Base-by-base conservation (phyloP, 2,888 invertebrate species). In the Strigamia maritima region DNA sequence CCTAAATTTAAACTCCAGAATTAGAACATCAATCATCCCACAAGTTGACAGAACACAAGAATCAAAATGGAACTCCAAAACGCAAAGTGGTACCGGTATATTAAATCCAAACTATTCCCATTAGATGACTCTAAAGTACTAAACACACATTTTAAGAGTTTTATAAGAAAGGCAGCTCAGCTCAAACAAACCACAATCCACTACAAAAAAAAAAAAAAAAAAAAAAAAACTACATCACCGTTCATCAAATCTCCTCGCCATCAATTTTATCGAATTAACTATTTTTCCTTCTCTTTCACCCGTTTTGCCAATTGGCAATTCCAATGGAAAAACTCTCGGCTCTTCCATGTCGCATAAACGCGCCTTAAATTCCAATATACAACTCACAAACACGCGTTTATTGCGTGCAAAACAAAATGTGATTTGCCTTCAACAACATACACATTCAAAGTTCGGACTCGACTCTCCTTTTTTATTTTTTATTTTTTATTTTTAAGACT, bases 141-240 rank as follows among this genome's bases (percentile, higher is more conserved):
- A 70, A 70, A 70, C 70, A 70, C 70, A 70, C 12, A 10, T 28
- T 28, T 14, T 60, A 22, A 4, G 24, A 22, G 14, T 60, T 0
- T 8, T 70, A 28, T 70, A 70, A 28, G 28, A 70, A 26, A 70
- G 24, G 28, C 26, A 70, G n/a, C 70, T 26, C 26, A 70, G 26
- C 70, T n/a, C n/a, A n/a, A n/a, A n/a, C 28, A 26, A 12, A 70
- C 70, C 70, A 70, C 70, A 70, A 35, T 70, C 70, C 70, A 70
- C 70, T 70, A 26, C 16, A n/a, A n/a, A n/a, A n/a, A n/a, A n/a
- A n/a, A n/a, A n/a, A n/a, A n/a, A n/a, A n/a, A n/a, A n/a, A 14
- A 70, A 70, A 70, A 70, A 14, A 70, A 70, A 70, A 70, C 70
- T 70, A n/a, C 70, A 70, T 70, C 24, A 70, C 10, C 70, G 70